phyloP scores from a whole-genome alignment of 2,797 vertebrate genomes.

The Vultur gryphus region DNA sequence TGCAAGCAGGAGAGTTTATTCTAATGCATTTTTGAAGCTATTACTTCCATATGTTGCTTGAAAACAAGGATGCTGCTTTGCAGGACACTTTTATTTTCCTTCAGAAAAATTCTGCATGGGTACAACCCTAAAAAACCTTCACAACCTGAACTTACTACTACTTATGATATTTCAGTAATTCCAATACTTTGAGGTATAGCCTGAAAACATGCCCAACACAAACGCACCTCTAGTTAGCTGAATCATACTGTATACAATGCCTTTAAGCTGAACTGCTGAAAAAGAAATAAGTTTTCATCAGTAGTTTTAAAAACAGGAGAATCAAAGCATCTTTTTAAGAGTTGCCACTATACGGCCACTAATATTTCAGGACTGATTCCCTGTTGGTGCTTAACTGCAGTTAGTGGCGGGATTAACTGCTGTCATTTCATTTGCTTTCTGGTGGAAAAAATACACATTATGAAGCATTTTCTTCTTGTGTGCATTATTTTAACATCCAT shows the following conservation, averaged over 20 bases:
- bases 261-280: not conserved
- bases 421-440: not conserved
- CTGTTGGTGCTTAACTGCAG: not conserved
- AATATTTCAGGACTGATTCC: not conserved
- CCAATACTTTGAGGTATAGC: rapidly evolving
- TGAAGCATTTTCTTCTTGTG: not conserved
- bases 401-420: not conserved
- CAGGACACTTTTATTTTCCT: not conserved
- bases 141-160: too few species aligned
- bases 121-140: not conserved
- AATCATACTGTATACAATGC: rapidly evolving
- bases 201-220: not conserved
- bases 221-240: not conserved
- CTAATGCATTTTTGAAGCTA: rapidly evolving
- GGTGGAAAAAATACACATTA: rapidly evolving
- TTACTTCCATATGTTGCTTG: not conserved
- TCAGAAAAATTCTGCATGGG: not conserved
- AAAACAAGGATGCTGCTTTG: not conserved
- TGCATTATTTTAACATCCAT: rapidly evolving
- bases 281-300: not conserved
- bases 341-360: not conserved
- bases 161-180: rapidly evolving
- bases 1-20: not conserved
- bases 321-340: not conserved
- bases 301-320: not conserved